phyloP scores from a whole-genome alignment of 2,888 invertebrate species.

The Pristionchus arcanus region DNA sequence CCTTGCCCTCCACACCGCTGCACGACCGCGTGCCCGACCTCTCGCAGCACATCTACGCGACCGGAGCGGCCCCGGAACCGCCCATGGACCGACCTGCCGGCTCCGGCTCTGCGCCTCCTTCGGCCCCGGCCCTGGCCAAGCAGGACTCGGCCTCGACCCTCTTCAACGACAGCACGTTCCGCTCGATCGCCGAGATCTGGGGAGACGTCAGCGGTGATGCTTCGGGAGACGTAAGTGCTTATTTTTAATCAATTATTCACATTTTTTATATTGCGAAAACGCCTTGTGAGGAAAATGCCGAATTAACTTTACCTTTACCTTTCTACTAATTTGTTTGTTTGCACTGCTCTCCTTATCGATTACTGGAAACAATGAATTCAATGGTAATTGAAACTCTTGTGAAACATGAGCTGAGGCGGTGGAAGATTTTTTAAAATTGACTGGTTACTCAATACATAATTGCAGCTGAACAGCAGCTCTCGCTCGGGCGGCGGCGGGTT shows the following conservation, averaged over 20 bases:
- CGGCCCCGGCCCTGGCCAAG: neutral
- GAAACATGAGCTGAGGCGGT: neutral
- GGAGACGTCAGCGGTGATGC: neutral
- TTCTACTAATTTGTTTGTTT: no score
- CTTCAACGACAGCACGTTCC: constrained; percentile 32
- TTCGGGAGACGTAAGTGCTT: neutral
- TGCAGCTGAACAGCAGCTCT: neutral
- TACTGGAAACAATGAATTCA: neutral
- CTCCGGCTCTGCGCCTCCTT: neutral
- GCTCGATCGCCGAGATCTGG: constrained; percentile 42
- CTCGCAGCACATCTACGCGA: neutral
- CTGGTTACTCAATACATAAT: neutral
- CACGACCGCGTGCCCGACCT: constrained; percentile 7
- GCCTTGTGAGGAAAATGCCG: no score
- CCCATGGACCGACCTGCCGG: no score
- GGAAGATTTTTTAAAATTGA: neutral
- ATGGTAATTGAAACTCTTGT: neutral
- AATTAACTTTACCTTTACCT: no score
- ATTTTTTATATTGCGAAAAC: neutral
- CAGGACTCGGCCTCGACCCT: constrained; percentile 10
- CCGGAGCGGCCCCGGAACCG: neutral
- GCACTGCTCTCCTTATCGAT: no score
- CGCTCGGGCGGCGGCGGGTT: neutral
- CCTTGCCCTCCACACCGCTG: neutral
- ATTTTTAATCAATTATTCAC: neutral